These are phyloP conservation scores for Cataglyphis cursor DNA, from an alignment of 2,888 invertebrate genomes.

Conservation along the genomic window DNA sequence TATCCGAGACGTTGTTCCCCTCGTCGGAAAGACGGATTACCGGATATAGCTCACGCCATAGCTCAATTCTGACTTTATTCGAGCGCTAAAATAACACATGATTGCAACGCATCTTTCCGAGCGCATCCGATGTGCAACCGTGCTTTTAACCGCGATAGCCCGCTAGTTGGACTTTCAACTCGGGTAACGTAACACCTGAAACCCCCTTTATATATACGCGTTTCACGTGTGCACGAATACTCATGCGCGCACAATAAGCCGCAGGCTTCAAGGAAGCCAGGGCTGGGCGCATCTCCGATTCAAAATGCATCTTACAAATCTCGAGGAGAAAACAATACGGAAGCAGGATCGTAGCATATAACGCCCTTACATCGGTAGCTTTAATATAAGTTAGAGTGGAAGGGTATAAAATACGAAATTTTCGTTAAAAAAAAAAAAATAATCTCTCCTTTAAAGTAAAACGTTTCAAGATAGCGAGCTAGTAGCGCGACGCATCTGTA, in stretches of 20 bases:
- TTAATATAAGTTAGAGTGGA: not conserved
- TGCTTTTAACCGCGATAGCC: conserved; percentile 67
- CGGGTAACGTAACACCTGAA: conserved; percentile 80
- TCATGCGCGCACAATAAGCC: conserved; percentile 30
- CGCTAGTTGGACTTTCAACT: conserved; percentile 44
- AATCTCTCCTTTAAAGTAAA: not conserved
- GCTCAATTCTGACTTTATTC: conserved; percentile 21
- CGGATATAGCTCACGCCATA: conserved; percentile 10
- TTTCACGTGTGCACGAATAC: conserved; percentile 23
- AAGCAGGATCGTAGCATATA: not conserved
- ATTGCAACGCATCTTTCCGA: conserved; percentile 18
- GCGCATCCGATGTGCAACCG: not conserved
- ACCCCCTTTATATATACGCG: conserved; percentile 40
- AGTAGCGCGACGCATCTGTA: not conserved
- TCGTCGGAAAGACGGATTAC: not conserved
- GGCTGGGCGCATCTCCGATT: conserved; percentile 54
- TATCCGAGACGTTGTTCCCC: not conserved
- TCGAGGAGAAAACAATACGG: conserved; percentile 1
- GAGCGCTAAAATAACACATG: not conserved
- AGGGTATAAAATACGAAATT: not conserved
- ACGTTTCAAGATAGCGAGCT: not conserved
- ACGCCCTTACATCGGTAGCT: not conserved
- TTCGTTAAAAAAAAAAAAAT: not conserved
- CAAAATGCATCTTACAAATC: conserved; percentile 48
- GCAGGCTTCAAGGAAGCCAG: conserved; percentile 47